Evolutionary conservation across 2,888 invertebrate species (phyloP), one percentile per base, ranked within the genome.

Genomic region (Chrysolina haemoptera): DNA sequence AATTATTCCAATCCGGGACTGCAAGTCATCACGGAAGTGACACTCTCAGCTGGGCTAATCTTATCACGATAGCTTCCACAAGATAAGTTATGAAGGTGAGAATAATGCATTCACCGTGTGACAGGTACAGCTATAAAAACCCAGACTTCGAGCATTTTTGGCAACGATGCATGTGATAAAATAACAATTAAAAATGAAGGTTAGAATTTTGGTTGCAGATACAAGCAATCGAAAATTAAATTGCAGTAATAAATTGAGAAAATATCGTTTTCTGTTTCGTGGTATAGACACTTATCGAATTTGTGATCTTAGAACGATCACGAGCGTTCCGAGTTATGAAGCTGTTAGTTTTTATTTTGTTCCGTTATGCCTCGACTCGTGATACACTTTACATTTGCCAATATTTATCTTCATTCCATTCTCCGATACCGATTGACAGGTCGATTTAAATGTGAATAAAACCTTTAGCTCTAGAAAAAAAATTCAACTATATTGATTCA

Each of bases 381-480:
- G 59, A 59, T 59, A 59, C 59, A 35, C 27, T 59, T n/a, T n/a
- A 59, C 35, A 27, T 14, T n/a, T 59, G 59, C 59, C 59, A 22
- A 59, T 35, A 59, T 59, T 59, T 35, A 59, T 59, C 59, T 59
- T 27, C 59, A 59, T 59, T 59, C 59, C 59, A n/a, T 59, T 59
- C 59, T 59, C 22, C 59, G 10, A 59, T 59, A 59, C 22, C 59
- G 59, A 59, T 35, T 59, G 35, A 59, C 59, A 27, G 59, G 59
- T 35, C 14, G 59, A 59, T 59, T 2, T 27, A 35, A 27, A 35
- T 35, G 27, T 59, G n/a, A 35, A 59, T 59, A 27, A 27, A 59
- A 14, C 59, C 8, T 14, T 35, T n/a, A 27, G 59, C n/a, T 27
- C 35, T n/a, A 18, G n/a, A n/a, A 53, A 53, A 53, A 12, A 53